Percentiles rank a stretch among this genome's conserved stretches.
phyloP scores from a whole-genome alignment of 2,113 vertebrate genomes.

The Dasyprocta punctata region DNA sequence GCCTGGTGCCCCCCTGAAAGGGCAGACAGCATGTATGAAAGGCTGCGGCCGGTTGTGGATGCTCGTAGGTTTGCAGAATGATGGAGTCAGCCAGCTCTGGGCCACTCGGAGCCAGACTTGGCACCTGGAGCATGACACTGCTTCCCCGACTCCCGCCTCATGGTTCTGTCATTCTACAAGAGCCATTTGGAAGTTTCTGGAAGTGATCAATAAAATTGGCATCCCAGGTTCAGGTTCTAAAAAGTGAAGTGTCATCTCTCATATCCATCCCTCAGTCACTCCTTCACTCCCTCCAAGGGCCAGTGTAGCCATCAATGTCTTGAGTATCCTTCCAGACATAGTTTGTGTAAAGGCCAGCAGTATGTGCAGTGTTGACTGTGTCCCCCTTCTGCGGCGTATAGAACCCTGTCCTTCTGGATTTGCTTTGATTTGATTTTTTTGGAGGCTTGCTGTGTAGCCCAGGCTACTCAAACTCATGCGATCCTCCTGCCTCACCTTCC shows the following conservation, averaged over 20 bases:
- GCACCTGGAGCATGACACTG: not conserved
- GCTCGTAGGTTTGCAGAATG: not conserved
- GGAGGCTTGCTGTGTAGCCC: not conserved
- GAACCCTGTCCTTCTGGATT: not conserved
- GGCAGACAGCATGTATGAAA: not conserved
- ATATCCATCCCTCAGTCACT: not conserved
- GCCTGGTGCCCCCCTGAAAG: not conserved
- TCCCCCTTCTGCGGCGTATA: fast-evolving
- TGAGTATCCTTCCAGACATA: not conserved
- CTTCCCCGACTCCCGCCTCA: not conserved
- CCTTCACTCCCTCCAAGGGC: not conserved
- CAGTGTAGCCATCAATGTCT: not conserved
- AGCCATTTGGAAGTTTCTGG: not conserved
- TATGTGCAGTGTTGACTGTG: fast-evolving
- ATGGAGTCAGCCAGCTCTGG: not conserved
- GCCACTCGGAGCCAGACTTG: fast-evolving
- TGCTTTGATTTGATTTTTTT: not conserved
- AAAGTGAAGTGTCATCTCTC: not conserved
- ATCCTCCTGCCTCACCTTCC: not conserved
- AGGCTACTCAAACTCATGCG: not conserved
- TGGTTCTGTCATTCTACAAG: not conserved
- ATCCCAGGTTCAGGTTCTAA: not conserved
- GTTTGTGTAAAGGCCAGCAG: not conserved
- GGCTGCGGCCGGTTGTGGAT: fast-evolving
- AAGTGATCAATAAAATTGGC: not conserved